Conservation (phyloP, 1,140 invertebrate species). For the Cephus cinctus region DNA sequence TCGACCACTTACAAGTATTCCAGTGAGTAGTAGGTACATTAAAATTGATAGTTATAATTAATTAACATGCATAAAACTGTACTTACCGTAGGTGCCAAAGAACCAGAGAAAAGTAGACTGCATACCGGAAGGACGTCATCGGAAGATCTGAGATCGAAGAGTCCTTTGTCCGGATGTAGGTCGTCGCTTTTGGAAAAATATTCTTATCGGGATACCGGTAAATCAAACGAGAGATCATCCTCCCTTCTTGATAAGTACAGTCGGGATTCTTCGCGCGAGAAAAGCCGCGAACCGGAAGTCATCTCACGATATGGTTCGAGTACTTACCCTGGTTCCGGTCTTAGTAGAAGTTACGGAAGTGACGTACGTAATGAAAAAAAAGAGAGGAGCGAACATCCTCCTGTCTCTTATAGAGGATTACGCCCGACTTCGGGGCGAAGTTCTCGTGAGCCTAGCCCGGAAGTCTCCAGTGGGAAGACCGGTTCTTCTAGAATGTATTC, state of each 20-base stretch:
- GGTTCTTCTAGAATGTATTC: slow-evolving; percentile 37
- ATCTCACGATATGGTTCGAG: slow-evolving; percentile 38
- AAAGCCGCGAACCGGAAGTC: slow-evolving; percentile 41
- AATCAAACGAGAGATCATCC: slow-evolving; percentile 39
- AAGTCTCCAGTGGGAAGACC: slow-evolving; percentile 35
- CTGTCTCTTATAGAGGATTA: slow-evolving; percentile 32
- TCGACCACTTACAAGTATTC: slow-evolving; percentile 43
- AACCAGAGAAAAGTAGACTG: slow-evolving; percentile 38
- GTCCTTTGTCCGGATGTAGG: slow-evolving; percentile 37
- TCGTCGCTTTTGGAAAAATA: slow-evolving; percentile 47
- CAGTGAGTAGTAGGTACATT: slow-evolving; percentile 26
- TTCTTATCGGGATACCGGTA: slow-evolving; percentile 24
- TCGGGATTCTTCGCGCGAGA: slow-evolving; percentile 38
- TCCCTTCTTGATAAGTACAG: slow-evolving; percentile 48
- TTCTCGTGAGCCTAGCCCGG: slow-evolving; percentile 47
- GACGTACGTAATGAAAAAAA: slow-evolving; percentile 39
- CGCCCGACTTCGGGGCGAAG: slow-evolving; percentile 32
- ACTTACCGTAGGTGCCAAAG: slow-evolving; percentile 34
- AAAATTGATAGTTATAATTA: background rate
- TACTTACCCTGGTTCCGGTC: slow-evolving; percentile 38
- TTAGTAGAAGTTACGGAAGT: slow-evolving; percentile 33
- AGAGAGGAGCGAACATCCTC: slow-evolving; percentile 34
- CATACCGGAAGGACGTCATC: slow-evolving; percentile 32
- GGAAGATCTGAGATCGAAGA: slow-evolving; percentile 41
- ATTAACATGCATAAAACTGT: background rate